Conservation (phyloP, 2,888 invertebrate species). For the Spodoptera picta region DNA sequence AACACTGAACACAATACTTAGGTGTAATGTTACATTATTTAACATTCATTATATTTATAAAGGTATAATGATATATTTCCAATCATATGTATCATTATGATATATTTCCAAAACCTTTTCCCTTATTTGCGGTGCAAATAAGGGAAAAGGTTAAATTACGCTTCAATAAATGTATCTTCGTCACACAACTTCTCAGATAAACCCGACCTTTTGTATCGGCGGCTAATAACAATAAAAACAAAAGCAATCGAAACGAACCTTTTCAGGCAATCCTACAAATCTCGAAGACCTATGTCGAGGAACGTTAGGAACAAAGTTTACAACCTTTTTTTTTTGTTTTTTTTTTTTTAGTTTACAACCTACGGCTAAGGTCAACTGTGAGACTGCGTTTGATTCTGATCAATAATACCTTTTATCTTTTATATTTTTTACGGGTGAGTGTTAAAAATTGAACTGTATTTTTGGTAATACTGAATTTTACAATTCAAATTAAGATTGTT, state of each 20-base stretch:
- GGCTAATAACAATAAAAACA: constrained; percentile 52
- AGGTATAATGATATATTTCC: too few species aligned
- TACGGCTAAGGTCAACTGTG: constrained; percentile 3
- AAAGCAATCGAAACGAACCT: constrained; percentile 48
- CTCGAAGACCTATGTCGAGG: constrained; percentile 14
- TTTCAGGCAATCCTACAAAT: constrained; percentile 29
- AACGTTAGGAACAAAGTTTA: constrained; percentile 35
- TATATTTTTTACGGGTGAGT: constrained; percentile 1
- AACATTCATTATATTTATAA: too few species aligned
- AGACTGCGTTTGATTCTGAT: constrained; percentile 4
- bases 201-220: constrained; percentile 34
- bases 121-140: neutral
- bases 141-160: constrained; percentile 7
- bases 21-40: too few species aligned
- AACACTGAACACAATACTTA: too few species aligned
- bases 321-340: too few species aligned
- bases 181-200: constrained; percentile 18
- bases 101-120: constrained; percentile 26
- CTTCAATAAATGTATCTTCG: constrained; percentile 16
- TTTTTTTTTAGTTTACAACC: constrained; percentile 26
- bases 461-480: too few species aligned
- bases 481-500: too few species aligned
- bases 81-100: too few species aligned
- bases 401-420: neutral
- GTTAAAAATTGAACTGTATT: neutral